Evolutionary conservation across 2,888 invertebrate species (phyloP), one percentile per base, ranked within the genome.

Genomic region (Hemithea aestivaria): DNA sequence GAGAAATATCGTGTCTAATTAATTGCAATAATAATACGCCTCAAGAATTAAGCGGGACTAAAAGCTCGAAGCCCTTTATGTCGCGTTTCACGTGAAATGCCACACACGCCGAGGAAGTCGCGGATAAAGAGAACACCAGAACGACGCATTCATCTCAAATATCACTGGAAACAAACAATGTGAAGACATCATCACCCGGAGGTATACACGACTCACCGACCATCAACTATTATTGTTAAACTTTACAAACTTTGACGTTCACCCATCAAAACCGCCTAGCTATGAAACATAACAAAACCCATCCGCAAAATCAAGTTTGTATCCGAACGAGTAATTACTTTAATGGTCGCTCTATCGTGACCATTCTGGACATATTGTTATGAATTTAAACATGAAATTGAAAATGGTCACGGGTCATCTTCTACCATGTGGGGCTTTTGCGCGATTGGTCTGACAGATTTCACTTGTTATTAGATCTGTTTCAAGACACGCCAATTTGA

Each of bases 321-420:
- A 48, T 54, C 48, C 51, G 57, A 60, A 62, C 68, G 58, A 66
- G 73, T 82, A 80, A 83, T 83, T 81, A 79, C 75, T 72, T 64
- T 78, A 76, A 79, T 81, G 75, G 73, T 62, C 64, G 66, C 53
- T 65, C 62, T 73, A 73, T 79, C 80, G 77, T 78, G 81, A 77
- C 74, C 75, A 67, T 62, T 69, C 62, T 64, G 70, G 73, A 65
- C 69, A 77, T 72, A 76, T 81, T 77, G 79, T 79, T 81, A 78
- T 73, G 73, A 77, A 80, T 82, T 78, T 69, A 73, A 70, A 77
- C 80, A 75, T 81, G 80, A 73, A 79, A 77, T 79, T 73, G 73
- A 73, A 75, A 79, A 79, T 68, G 66, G 72, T 78, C 76, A 62
- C 71, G 74, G 80, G 79, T 81, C 82, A 76, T 73, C 71, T 59